phyloP scores from a whole-genome alignment of 2,797 vertebrate genomes.

The Syngnathus rostellatus region DNA sequence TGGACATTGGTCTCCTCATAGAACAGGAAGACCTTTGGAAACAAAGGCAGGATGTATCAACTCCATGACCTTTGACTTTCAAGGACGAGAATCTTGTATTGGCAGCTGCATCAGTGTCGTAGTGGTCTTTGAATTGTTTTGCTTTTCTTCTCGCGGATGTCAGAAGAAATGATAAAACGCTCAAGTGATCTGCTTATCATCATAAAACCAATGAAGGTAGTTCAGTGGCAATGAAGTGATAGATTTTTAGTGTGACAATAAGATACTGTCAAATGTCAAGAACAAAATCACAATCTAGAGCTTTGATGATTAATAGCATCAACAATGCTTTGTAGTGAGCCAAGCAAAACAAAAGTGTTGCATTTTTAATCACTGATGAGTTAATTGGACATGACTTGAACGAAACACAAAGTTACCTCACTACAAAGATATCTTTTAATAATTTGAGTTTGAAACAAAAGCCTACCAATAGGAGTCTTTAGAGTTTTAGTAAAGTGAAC shows the following conservation, averaged over 20 bases:
- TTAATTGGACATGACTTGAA: background rate
- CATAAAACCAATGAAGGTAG: background rate
- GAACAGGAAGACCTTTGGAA: constrained; percentile 44
- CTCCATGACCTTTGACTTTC: constrained; percentile 44
- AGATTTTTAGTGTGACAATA: background rate
- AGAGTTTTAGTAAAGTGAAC: too few species aligned
- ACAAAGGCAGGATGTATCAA: constrained; percentile 62
- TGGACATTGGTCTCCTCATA: constrained; percentile 28
- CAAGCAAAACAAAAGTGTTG: background rate
- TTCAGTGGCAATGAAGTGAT: background rate
- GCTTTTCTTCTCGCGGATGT: background rate
- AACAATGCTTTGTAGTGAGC: background rate
- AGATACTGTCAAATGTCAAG: background rate
- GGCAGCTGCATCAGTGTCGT: constrained; percentile 23
- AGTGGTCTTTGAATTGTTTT: background rate
- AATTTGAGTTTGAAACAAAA: too few species aligned
- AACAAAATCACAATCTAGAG: background rate
- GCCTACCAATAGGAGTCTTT: too few species aligned
- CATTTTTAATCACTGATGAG: background rate
- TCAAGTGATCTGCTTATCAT: background rate
- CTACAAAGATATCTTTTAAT: background rate
- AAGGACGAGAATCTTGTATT: constrained; percentile 18
- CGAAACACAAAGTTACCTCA: background rate
- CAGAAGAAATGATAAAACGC: background rate
- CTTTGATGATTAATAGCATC: background rate